Percentiles rank a stretch among this genome's conserved stretches.
These are phyloP conservation scores for Gambusia holbrooki DNA, from an alignment of 2,113 vertebrate genomes.

Conservation along the genomic window DNA sequence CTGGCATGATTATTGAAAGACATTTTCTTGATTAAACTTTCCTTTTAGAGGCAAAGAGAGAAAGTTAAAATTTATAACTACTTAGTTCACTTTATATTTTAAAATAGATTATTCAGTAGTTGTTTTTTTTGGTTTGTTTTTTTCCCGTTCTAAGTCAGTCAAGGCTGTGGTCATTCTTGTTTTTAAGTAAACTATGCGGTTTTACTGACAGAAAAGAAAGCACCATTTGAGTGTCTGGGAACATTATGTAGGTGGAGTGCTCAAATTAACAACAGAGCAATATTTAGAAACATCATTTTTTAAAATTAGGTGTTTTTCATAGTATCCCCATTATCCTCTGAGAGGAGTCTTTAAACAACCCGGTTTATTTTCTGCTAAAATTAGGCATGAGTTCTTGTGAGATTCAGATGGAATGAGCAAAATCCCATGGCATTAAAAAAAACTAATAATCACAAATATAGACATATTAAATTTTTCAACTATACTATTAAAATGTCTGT, in stretches of 20 bases:
- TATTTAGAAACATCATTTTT: not conserved
- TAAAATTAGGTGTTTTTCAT: not conserved
- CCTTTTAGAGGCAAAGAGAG: not conserved
- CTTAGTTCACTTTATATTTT: constrained; percentile 11
- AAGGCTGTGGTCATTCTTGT: too few species aligned
- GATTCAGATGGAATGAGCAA: not conserved
- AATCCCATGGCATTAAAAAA: too few species aligned
- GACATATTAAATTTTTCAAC: too few species aligned
- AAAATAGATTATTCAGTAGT: constrained; percentile 2
- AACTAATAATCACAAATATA: too few species aligned
- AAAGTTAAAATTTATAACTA: constrained; percentile 27
- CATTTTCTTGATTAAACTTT: constrained; percentile 57
- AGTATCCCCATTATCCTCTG: not conserved
- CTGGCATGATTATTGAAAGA: constrained; percentile 45
- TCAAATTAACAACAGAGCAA: not conserved
- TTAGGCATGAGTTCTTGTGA: not conserved
- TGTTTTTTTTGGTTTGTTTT: not conserved
- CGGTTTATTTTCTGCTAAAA: not conserved
- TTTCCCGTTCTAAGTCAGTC: constrained; percentile 15
- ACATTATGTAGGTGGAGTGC: not conserved
- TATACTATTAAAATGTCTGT: not conserved
- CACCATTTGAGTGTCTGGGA: not conserved
- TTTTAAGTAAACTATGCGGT: constrained; percentile 15
- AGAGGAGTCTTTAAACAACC: constrained; percentile 41
- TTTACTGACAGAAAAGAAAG: not conserved